phyloP scores from a whole-genome alignment of 2,113 vertebrate species.

The Nothoprocta pentlandii region DNA sequence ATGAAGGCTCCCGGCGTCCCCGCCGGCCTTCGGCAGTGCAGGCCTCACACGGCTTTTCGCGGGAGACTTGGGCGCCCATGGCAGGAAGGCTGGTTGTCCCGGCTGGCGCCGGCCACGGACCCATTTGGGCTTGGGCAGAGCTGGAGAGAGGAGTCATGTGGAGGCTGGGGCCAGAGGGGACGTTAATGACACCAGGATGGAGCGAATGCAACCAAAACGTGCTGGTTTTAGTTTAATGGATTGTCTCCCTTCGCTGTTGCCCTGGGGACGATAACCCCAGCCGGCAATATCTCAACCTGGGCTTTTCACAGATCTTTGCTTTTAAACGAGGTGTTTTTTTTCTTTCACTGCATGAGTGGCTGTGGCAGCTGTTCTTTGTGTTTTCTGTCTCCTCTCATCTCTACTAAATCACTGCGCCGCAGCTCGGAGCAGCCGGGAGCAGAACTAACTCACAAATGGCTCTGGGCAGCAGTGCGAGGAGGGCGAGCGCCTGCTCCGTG shows the following conservation, averaged over 20 bases:
- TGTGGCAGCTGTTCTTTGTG: slow-evolving; percentile 79
- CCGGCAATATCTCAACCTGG: slow-evolving; percentile 76
- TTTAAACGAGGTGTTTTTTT: slow-evolving; percentile 78
- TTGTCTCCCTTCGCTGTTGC: slow-evolving; percentile 76
- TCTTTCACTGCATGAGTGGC: slow-evolving; percentile 81
- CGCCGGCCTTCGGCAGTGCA: background rate
- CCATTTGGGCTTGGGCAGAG: background rate
- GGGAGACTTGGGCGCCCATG: background rate
- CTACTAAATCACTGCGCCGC: slow-evolving; percentile 74
- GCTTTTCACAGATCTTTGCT: slow-evolving; percentile 79
- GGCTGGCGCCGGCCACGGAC: background rate
- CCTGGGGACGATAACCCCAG: slow-evolving; percentile 70
- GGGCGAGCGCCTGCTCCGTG: slow-evolving; percentile 29
- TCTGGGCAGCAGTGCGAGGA: slow-evolving; percentile 58
- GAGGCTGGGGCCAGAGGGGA: background rate
- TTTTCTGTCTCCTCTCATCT: slow-evolving; percentile 78
- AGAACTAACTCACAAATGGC: slow-evolving; percentile 61
- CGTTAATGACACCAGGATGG: slow-evolving; percentile 7
- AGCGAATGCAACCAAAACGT: slow-evolving; percentile 48
- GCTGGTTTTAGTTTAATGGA: slow-evolving; percentile 83
- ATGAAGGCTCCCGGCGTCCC: background rate
- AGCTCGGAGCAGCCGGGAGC: slow-evolving; percentile 71
- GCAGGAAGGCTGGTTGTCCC: background rate
- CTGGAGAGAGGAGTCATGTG: slow-evolving; percentile 2
- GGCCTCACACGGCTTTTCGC: background rate